Evolutionary conservation across 1,140 invertebrate species (phyloP).

Genomic region (Cyclina sinensis): DNA sequence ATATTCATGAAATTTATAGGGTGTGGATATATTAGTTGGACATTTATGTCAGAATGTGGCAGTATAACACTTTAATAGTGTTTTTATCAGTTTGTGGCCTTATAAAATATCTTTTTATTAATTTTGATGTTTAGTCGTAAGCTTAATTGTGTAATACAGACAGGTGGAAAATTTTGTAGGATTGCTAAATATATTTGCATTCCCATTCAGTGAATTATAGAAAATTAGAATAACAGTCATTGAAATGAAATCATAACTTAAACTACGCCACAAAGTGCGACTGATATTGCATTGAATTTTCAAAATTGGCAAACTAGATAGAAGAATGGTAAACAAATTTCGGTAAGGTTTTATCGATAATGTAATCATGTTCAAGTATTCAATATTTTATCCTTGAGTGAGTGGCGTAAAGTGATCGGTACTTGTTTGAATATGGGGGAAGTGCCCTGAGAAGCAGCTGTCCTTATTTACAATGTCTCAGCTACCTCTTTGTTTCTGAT

Average conservation of each 20-base stretch:
- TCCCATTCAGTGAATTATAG: not conserved
- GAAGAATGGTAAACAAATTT: no score
- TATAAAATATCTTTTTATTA: not conserved
- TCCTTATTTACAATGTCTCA: not conserved
- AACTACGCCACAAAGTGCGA: no score
- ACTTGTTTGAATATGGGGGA: slow-evolving; percentile 17
- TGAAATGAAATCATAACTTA: not conserved
- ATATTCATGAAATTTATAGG: slow-evolving; percentile 18
- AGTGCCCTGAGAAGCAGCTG: not conserved
- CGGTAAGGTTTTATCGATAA: no score
- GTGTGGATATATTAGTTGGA: not conserved
- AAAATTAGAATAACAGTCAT: slow-evolving; percentile 16
- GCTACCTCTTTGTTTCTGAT: not conserved
- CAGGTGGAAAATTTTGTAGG: not conserved
- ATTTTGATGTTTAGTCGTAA: not conserved
- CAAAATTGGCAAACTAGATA: no score
- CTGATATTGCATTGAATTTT: no score
- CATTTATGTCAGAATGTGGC: slow-evolving; percentile 16
- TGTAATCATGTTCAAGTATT: not conserved
- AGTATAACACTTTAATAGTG: not conserved
- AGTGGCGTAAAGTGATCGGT: not conserved
- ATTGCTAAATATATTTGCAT: not conserved
- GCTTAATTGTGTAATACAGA: not conserved
- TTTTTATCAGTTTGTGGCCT: not conserved
- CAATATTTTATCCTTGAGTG: not conserved